Evolutionary conservation across 1,140 invertebrate species (phyloP).

Genomic region (Zaprionus davidi): DNA sequence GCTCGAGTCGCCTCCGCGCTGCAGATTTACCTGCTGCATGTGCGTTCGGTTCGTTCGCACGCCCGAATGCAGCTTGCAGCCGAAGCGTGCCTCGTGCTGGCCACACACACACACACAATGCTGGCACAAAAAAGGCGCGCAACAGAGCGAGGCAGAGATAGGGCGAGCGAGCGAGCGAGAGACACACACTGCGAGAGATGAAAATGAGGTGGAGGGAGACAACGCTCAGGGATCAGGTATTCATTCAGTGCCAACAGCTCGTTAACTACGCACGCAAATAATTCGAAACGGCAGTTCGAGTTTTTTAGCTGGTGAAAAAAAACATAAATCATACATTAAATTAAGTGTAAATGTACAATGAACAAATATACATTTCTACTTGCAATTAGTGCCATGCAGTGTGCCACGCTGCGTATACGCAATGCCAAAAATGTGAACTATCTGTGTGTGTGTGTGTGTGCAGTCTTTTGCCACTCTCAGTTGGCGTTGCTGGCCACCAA

Average conservation of each 20-base stretch:
- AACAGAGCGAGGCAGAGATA: not conserved
- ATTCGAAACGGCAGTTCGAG: not conserved
- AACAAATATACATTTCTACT: not conserved
- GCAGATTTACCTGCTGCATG: not conserved
- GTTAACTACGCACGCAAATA: conserved; percentile 6
- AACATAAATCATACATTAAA: not conserved
- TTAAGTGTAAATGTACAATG: not conserved
- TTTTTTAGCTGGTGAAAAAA: not conserved
- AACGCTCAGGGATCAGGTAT: not conserved
- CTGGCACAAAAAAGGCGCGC: conserved; percentile 5
- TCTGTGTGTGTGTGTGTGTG: not conserved
- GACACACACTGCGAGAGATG: not conserved
- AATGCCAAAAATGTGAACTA: conserved; percentile 32
- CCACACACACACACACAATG: not conserved
- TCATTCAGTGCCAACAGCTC: conserved; percentile 2
- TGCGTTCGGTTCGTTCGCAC: not conserved
- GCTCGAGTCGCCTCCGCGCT: not conserved
- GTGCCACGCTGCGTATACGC: conserved; percentile 23
- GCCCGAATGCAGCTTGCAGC: not conserved
- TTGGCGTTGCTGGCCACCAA: conserved; percentile 7
- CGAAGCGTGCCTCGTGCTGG: not conserved
- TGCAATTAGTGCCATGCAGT: conserved; percentile 2
- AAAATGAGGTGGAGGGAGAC: not conserved
- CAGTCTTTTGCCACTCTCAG: not conserved
- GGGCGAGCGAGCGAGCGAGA: not conserved